A percentile compares a stretch with the other conserved stretches of the same genome.
Conservation (phyloP, 2,888 invertebrate species). For the Eristalis intricaria region DNA sequence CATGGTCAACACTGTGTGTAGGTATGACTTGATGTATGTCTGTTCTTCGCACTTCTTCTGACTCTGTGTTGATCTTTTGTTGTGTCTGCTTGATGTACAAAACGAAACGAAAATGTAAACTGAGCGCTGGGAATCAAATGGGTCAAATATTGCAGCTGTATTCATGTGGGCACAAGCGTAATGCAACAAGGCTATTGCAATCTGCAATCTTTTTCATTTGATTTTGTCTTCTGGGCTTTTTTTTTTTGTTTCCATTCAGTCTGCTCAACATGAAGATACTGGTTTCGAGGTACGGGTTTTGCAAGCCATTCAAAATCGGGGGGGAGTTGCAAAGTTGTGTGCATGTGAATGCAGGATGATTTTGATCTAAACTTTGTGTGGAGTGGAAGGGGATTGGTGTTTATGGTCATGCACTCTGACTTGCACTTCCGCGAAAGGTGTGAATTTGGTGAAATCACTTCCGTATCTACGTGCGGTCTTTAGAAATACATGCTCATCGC, state of each 20-base stretch:
- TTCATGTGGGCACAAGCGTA: slow-evolving; percentile 3
- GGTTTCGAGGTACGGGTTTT: too few species aligned
- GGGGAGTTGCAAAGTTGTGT: too few species aligned
- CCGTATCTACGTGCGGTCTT: neutral
- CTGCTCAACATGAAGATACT: too few species aligned
- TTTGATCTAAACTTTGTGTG: too few species aligned
- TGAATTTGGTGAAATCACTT: neutral
- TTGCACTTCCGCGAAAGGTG: neutral
- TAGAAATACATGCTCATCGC: neutral
- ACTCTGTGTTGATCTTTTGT: neutral
- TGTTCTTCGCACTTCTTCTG: neutral
- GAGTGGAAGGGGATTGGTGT: too few species aligned
- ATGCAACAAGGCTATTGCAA: slow-evolving; percentile 19
- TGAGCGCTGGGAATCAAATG: slow-evolving; percentile 34
- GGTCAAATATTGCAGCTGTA: slow-evolving; percentile 43
- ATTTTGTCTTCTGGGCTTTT: neutral
- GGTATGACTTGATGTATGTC: neutral
- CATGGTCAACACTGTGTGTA: slow-evolving; percentile 22
- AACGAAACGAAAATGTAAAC: neutral
- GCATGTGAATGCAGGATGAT: too few species aligned
- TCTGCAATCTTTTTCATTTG: slow-evolving; percentile 24
- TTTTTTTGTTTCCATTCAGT: neutral
- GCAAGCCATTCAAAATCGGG: too few species aligned
- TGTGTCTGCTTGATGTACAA: neutral
- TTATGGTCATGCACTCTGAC: too few species aligned